These are phyloP conservation scores for Listronotus oregonensis DNA, from an alignment of 1,140 invertebrate genomes.

Conservation along the genomic window DNA sequence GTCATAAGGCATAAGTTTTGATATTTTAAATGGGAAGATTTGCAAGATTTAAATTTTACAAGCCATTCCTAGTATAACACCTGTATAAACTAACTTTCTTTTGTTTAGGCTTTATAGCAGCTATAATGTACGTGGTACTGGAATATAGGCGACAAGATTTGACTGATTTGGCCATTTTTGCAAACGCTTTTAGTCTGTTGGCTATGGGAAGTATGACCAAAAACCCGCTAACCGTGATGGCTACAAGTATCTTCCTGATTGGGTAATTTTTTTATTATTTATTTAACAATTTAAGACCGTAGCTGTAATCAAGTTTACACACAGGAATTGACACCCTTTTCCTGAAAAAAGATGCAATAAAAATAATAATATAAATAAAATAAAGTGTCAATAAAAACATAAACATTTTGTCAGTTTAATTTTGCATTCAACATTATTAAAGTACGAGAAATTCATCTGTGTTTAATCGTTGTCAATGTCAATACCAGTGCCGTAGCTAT, in stretches of 20 bases:
- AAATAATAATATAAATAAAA: not conserved
- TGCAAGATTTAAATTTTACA: too few species aligned
- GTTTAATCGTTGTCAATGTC: too few species aligned
- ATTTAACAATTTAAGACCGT: too few species aligned
- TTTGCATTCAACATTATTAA: too few species aligned
- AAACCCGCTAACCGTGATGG: constrained; percentile 17
- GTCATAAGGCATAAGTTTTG: too few species aligned
- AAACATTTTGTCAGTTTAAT: too few species aligned
- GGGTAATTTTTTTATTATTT: too few species aligned
- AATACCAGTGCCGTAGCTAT: too few species aligned
- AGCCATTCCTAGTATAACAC: too few species aligned
- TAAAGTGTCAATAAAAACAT: not conserved
- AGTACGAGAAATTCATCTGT: too few species aligned
- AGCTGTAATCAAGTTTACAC: too few species aligned
- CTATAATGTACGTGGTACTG: constrained; percentile 12
- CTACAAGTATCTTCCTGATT: constrained; percentile 10
- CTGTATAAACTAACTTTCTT: not conserved
- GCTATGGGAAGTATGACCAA: constrained; percentile 6
- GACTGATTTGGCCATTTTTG: constrained; percentile 28
- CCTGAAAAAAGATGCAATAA: not conserved
- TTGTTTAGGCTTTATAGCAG: constrained; percentile 28
- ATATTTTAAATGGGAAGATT: too few species aligned
- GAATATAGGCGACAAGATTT: constrained; percentile 27
- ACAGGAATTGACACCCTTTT: not conserved
- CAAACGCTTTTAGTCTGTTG: constrained; percentile 12